These are phyloP conservation scores for Merodon equestris DNA, from an alignment of 2,888 invertebrate genomes.

Conservation along the genomic window DNA sequence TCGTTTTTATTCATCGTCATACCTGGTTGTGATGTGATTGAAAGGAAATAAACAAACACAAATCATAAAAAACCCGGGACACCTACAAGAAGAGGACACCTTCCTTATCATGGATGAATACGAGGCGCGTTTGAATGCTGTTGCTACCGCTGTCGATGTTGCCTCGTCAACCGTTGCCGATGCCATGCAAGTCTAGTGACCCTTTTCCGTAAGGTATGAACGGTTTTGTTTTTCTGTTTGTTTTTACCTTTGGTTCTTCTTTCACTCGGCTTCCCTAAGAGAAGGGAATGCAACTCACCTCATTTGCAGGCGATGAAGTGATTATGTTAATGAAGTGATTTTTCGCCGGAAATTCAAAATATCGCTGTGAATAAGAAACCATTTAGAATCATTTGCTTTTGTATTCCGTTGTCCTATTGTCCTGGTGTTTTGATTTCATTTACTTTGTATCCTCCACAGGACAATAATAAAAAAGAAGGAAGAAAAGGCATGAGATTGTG, in stretches of 20 bases:
- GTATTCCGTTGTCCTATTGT: slow-evolving; percentile 5
- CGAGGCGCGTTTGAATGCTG: slow-evolving; percentile 58
- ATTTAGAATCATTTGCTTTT: too few species aligned
- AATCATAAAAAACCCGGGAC: slow-evolving; percentile 3
- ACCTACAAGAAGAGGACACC: slow-evolving; percentile 33
- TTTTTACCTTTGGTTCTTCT: too few species aligned
- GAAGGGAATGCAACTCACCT: slow-evolving; percentile 35
- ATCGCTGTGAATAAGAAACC: slow-evolving; percentile 39
- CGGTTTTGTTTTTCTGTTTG: slow-evolving; percentile 10
- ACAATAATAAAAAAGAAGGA: not conserved
- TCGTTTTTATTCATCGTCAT: slow-evolving; percentile 22
- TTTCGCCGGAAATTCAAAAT: slow-evolving; percentile 47
- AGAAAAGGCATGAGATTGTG: slow-evolving; percentile 29
- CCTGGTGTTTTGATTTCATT: not conserved
- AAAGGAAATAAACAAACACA: slow-evolving; percentile 37
- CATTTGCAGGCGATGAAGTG: slow-evolving; percentile 56
- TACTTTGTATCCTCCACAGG: slow-evolving; percentile 2
- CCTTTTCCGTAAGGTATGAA: slow-evolving; percentile 20
- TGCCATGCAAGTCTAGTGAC: slow-evolving; percentile 55
- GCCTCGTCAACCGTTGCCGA: slow-evolving; percentile 29
- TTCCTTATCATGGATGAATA: slow-evolving; percentile 59
- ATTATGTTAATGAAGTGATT: slow-evolving; percentile 56
- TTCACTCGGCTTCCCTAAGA: too few species aligned
- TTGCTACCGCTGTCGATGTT: slow-evolving; percentile 34
- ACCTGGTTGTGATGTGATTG: slow-evolving; percentile 44